These are phyloP conservation scores for Coptodon bakossiorum DNA, from an alignment of 2,113 vertebrate genomes.

Conservation along the genomic window DNA sequence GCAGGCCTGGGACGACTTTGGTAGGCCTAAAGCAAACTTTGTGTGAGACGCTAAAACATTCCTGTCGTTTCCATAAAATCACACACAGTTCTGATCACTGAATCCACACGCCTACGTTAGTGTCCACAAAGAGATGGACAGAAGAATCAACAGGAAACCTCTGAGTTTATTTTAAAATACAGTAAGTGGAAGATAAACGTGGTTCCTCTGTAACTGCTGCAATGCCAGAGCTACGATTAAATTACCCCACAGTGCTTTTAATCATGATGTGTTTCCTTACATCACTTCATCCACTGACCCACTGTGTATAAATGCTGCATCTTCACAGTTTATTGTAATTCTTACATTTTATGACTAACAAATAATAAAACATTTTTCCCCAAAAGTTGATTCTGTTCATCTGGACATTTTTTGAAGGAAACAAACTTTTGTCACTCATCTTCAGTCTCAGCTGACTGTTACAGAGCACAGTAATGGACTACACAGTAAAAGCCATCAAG, in stretches of 20 bases:
- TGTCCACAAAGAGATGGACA: not conserved
- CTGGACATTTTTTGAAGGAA: accelerated
- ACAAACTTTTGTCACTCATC: not conserved
- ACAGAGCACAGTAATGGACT: accelerated
- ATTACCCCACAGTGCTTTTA: not conserved
- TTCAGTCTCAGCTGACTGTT: not conserved
- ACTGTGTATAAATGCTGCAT: accelerated
- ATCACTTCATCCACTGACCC: not conserved
- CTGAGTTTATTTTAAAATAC: not conserved
- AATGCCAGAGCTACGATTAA: not conserved
- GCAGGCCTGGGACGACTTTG: not conserved
- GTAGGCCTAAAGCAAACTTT: not conserved
- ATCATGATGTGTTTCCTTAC: not conserved
- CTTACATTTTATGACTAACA: not conserved
- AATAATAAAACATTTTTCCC: not conserved
- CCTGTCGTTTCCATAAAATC: not conserved
- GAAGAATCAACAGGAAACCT: not conserved
- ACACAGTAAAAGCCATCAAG: no score
- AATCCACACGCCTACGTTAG: not conserved
- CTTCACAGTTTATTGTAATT: not conserved
- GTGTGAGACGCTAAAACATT: not conserved
- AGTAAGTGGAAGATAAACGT: not conserved
- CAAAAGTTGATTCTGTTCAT: not conserved
- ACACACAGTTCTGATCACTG: not conserved
- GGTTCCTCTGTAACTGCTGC: not conserved